Conservation (phyloP, 2,888 invertebrate species). For the Xestia xanthographa region DNA sequence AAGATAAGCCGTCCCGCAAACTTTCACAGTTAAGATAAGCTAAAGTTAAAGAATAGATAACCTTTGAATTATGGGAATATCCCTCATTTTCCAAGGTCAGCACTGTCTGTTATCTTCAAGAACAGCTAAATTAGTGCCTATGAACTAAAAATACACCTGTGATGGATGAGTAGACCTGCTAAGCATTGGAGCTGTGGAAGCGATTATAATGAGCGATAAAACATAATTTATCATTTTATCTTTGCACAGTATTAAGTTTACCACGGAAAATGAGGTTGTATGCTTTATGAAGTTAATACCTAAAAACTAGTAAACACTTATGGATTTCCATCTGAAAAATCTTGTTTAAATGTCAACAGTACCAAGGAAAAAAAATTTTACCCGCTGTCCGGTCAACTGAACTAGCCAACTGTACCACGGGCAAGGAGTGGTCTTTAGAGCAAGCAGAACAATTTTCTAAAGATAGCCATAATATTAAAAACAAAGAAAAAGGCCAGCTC, state of each 20-base stretch:
- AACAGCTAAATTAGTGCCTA: constrained; percentile 18
- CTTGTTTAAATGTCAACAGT: neutral
- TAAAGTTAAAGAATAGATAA: neutral
- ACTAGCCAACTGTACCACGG: too few relatives aligned
- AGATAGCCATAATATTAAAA: neutral
- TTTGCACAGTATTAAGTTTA: constrained; percentile 23
- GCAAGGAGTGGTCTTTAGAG: too few relatives aligned
- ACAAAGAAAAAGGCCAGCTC: neutral
- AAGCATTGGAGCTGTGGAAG: constrained; percentile 7
- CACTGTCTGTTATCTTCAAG: constrained; percentile 12
- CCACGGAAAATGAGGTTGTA: constrained; percentile 12
- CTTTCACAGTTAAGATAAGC: neutral
- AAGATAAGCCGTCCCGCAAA: neutral
- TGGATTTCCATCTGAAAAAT: neutral
- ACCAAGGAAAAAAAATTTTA: too few relatives aligned
- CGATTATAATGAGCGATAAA: constrained; percentile 43
- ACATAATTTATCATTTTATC: constrained; percentile 51
- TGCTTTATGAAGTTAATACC: neutral
- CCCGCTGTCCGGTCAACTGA: too few relatives aligned
- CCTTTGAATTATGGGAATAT: constrained; percentile 17
- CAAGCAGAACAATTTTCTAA: neutral
- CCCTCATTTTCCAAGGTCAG: constrained; percentile 28
- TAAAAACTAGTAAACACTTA: neutral
- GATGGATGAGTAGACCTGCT: neutral
- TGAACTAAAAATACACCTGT: constrained; percentile 25